Conservation (phyloP, 2,797 vertebrate genomes). For the Chelonia mydas region DNA sequence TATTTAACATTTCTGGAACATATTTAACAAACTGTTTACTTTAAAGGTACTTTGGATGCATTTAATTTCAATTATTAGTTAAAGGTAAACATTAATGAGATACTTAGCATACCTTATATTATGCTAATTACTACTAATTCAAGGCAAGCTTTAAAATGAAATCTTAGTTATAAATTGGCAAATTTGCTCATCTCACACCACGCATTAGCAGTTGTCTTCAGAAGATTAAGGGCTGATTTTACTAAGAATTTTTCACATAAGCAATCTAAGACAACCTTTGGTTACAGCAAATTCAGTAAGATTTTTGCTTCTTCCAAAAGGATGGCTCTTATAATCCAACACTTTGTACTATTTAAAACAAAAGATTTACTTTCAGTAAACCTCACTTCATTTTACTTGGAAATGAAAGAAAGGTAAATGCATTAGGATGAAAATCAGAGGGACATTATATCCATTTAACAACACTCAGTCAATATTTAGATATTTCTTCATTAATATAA, state of each 20-base stretch:
- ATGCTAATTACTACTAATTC: background rate
- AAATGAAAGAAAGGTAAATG: background rate
- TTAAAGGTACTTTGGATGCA: background rate
- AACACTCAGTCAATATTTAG: background rate
- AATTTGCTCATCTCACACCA: background rate
- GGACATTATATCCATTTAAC: background rate
- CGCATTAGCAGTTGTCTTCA: background rate
- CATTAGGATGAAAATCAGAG: background rate
- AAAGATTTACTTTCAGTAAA: background rate
- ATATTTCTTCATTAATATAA: slow-evolving; percentile 27
- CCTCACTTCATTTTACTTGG: slow-evolving; percentile 25
- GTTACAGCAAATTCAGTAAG: background rate
- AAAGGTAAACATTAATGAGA: background rate
- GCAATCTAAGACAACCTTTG: background rate
- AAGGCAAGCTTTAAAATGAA: background rate
- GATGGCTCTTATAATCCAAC: slow-evolving; percentile 56
- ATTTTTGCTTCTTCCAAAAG: slow-evolving; percentile 15
- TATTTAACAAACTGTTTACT: background rate
- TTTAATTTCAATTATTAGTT: background rate
- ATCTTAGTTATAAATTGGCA: background rate
- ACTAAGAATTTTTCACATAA: no score
- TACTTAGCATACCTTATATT: background rate
- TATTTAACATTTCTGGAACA: background rate
- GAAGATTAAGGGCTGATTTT: background rate
- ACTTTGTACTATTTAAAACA: slow-evolving; percentile 15